Evolutionary conservation across 2,888 invertebrate species (phyloP), one percentile per base, ranked within the genome.

Genomic region (Lithosia quadra): DNA sequence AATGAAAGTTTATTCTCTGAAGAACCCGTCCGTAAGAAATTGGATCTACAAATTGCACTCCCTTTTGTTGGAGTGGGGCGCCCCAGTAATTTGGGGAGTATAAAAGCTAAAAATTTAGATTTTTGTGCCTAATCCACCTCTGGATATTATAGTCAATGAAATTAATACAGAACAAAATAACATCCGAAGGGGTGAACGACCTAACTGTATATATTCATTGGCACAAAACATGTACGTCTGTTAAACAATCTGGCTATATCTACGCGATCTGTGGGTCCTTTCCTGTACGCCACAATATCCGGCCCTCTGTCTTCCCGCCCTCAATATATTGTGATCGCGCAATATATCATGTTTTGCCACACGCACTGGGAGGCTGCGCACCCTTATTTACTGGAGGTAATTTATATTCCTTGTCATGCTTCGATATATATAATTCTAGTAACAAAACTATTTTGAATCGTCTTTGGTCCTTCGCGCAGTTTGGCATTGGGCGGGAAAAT

Each of bases 271-370:
- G n/a, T 34, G 24, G 39, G 63, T 68, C 63, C 68, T 55, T 68
- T 68, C 59, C 68, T 63, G 58, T 15, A 18, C 34, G 39, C 24
- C 53, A 53, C 63, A 68, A 68, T 63, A 68, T 68, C 68, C 63
- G 68, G 63, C 5, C 36, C 34, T 15, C 13, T 11, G 18, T 36
- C 34, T 53, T 59, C 21, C 59, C 58, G 15, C 36, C 36, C 43
- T 56, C n/a, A n/a, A 11, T 53, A 33, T 63, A 58, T 57, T 33
- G 24, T 22, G 13, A 21, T n/a, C 39, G 22, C 24, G 57, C 10
- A 33, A 49, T 67, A 39, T 57, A 43, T 57, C 57, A 57, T 57
- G 28, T 53, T 57, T 55, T 24, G 22, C 62, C 49, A 62, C 49
- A 33, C 62, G 22, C 62, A 62, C 62, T 18, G 24, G n/a, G n/a